Percentiles rank a stretch among this genome's conserved stretches.
These are phyloP conservation scores for Acanthosepion lycidas DNA, from an alignment of 2,888 invertebrate species.

Conservation along the genomic window DNA sequence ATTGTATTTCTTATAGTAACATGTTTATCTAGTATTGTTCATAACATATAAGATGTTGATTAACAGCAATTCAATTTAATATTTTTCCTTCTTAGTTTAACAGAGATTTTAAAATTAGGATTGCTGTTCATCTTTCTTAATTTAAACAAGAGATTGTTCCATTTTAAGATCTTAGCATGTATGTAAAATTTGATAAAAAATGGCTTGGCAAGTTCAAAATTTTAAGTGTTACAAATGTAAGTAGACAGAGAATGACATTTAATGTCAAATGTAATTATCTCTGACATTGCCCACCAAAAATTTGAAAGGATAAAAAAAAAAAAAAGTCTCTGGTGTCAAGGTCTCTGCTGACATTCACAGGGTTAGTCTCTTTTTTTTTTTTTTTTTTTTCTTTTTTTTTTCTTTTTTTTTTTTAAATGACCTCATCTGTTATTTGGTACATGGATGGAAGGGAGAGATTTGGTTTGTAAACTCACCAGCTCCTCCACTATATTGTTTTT, in stretches of 20 bases:
- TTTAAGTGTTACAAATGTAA: neutral
- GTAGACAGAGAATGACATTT: neutral
- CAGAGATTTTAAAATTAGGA: too few species aligned
- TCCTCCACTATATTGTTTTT: neutral
- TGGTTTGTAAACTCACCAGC: neutral
- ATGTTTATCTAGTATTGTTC: too few species aligned
- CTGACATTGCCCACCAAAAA: constrained; percentile 33
- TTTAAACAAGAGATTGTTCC: too few species aligned
- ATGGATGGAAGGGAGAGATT: neutral
- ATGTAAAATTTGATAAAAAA: too few species aligned
- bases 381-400: neutral
- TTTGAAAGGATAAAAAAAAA: neutral
- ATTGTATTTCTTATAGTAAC: too few species aligned
- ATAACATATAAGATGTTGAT: too few species aligned
- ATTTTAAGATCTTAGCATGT: too few species aligned
- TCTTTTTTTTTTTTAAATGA: neutral
- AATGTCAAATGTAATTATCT: neutral
- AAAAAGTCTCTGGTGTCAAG: neutral
- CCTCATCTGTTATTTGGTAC: constrained; percentile 11
- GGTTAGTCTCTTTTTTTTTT: neutral
- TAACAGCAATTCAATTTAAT: too few species aligned
- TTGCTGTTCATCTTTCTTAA: too few species aligned
- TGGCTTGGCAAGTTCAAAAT: too few species aligned
- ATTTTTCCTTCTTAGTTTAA: too few species aligned
- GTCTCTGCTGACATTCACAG: neutral